Conservation (phyloP, 2,797 vertebrate genomes). For the Labroides dimidiatus region DNA sequence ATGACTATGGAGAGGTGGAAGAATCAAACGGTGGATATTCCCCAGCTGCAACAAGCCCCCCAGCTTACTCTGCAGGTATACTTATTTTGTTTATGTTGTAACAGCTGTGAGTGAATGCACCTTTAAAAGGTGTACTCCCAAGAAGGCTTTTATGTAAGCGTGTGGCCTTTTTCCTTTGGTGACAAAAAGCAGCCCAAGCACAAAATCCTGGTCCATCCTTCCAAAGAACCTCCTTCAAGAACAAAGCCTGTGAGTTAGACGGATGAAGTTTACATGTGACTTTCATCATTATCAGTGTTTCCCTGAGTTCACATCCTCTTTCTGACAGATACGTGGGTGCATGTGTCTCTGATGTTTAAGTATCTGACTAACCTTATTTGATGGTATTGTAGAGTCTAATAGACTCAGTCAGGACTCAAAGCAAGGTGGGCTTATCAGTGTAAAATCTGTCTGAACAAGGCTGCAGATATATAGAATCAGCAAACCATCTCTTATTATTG, state of each 20-base stretch:
- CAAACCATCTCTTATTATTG: neutral
- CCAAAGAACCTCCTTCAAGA: conserved; percentile 73
- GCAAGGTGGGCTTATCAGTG: conserved; percentile 7
- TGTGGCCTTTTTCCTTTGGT: conserved; percentile 59
- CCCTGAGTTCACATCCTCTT: conserved; percentile 19
- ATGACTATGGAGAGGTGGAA: conserved; percentile 85
- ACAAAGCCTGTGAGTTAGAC: conserved; percentile 70
- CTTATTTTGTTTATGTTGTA: neutral
- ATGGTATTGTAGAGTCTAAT: conserved; percentile 36
- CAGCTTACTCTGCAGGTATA: conserved; percentile 74
- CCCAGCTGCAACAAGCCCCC: conserved; percentile 57
- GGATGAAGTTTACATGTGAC: conserved; percentile 39
- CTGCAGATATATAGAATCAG: conserved; percentile 33
- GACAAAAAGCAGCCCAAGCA: conserved; percentile 54
- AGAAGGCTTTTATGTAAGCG: conserved; percentile 21
- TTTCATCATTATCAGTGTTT: conserved; percentile 8
- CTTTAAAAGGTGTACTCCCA: conserved; percentile 1
- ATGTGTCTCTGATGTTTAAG: conserved; percentile 9
- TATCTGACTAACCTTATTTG: conserved; percentile 41
- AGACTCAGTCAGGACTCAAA: conserved; percentile 16
- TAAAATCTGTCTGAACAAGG: conserved; percentile 22
- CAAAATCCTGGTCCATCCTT: conserved; percentile 56
- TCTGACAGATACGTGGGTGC: conserved; percentile 18
- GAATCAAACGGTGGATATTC: conserved; percentile 90
- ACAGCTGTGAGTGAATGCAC: neutral